phyloP scores from a whole-genome alignment of 2,113 vertebrate species.

The Ammodytes marinus region DNA sequence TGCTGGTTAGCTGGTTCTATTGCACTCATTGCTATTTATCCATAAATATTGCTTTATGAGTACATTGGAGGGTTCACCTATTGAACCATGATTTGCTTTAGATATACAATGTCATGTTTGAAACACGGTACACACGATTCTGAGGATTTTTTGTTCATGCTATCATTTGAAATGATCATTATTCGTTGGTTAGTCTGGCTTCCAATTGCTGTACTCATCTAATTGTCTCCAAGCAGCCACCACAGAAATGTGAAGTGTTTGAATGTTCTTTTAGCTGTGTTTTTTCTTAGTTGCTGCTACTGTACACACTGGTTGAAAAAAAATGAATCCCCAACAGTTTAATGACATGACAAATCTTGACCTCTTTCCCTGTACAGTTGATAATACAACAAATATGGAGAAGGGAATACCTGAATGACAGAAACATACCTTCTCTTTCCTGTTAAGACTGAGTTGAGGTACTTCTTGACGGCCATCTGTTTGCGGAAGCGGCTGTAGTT shows the following conservation, averaged over 20 bases:
- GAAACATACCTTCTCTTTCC: slow-evolving; percentile 92
- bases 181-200: background rate
- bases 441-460: slow-evolving; percentile 93
- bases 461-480: slow-evolving; percentile 98
- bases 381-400: background rate
- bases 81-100: background rate
- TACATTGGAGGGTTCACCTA: too few relatives aligned
- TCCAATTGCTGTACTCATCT: background rate
- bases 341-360: background rate
- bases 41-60: too few relatives aligned
- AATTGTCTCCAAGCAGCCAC: background rate
- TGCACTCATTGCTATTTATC: background rate
- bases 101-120: background rate
- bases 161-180: background rate
- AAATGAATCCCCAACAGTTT: background rate
- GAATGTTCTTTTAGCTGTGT: background rate
- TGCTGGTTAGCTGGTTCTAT: background rate
- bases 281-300: background rate
- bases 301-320: background rate
- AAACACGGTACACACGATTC: background rate
- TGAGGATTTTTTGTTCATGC: background rate
- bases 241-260: background rate
- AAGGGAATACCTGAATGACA: background rate
- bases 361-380: background rate
- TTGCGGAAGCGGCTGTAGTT: slow-evolving; percentile 97